Percentiles rank a stretch among this genome's conserved stretches.
These are phyloP conservation scores for Nephila pilipes DNA, from an alignment of 1,140 invertebrate genomes.

Conservation along the genomic window DNA sequence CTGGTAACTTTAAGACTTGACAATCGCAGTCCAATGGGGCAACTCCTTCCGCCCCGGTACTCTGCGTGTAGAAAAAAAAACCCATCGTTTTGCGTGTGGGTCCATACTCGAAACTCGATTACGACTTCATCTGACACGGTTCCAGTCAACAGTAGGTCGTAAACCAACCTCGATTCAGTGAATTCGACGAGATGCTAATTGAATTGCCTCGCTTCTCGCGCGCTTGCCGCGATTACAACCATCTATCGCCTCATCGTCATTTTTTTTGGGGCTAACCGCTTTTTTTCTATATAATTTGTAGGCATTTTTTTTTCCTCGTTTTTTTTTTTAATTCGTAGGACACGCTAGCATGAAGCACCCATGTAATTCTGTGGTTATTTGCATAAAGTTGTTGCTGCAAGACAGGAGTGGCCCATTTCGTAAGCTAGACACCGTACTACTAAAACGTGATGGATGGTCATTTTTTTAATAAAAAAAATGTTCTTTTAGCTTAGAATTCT, in stretches of 20 bases:
- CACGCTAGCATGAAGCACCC: neutral
- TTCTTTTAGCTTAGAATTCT: neutral
- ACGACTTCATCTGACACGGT: conserved; percentile 21
- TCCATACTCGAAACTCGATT: neutral
- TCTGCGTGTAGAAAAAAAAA: neutral
- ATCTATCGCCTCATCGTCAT: neutral
- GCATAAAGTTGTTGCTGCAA: neutral
- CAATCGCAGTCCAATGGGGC: too few relatives aligned
- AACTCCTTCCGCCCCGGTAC: too few relatives aligned
- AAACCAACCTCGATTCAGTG: neutral
- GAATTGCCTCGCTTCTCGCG: neutral
- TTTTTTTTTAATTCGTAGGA: neutral
- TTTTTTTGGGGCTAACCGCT: neutral
- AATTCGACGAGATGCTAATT: neutral
- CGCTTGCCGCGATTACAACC: neutral
- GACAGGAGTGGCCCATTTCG: neutral
- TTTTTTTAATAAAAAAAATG: neutral
- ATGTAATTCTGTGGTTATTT: neutral
- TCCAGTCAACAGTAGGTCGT: neutral
- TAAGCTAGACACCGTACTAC: neutral
- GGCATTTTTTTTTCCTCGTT: neutral
- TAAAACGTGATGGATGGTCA: neutral
- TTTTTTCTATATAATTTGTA: neutral
- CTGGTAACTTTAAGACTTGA: neutral
- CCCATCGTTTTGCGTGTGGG: neutral